phyloP scores from a whole-genome alignment of 2,888 invertebrate genomes.

The Sinohyriopsis cumingii region DNA sequence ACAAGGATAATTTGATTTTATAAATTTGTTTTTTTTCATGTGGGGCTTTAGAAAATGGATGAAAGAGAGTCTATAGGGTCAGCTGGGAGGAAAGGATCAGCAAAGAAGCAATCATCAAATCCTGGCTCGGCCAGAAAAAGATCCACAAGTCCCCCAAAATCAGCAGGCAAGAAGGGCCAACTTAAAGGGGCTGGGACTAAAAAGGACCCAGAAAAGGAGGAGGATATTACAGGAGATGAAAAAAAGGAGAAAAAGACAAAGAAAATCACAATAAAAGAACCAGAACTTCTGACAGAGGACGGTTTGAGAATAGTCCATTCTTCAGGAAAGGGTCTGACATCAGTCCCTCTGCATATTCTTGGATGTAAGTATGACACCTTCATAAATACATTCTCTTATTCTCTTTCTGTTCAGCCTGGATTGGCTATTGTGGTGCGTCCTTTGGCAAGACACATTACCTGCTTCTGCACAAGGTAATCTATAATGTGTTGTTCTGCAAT shows the following conservation, averaged over 20 bases:
- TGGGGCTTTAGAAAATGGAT: neutral
- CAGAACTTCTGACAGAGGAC: constrained; percentile 51
- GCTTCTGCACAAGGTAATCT: neutral
- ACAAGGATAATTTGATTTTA: too few relatives aligned
- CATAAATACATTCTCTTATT: too few relatives aligned
- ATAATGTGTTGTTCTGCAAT: too few relatives aligned
- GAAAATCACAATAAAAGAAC: constrained; percentile 38
- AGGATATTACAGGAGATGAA: neutral
- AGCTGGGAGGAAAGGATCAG: constrained; percentile 4
- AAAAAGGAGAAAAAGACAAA: constrained; percentile 28
- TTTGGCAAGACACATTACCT: neutral
- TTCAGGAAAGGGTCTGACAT: constrained; percentile 66
- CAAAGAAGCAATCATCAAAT: neutral
- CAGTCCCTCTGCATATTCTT: constrained; percentile 53
- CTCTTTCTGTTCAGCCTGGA: too few relatives aligned
- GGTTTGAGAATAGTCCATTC: constrained; percentile 59
- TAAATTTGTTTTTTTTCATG: too few relatives aligned
- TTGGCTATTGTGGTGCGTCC: too few relatives aligned
- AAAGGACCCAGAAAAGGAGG: constrained; percentile 1
- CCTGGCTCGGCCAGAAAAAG: constrained; percentile 7
- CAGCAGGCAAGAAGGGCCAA: constrained; percentile 27
- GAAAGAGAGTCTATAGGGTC: constrained; percentile 8
- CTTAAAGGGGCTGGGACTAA: too few relatives aligned
- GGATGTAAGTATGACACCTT: constrained; percentile 46
- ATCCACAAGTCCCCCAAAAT: constrained; percentile 26